Evolutionary conservation across 1,140 invertebrate genomes (phyloP), one percentile per base, ranked within the genome.

Genomic region (Orussus abietinus): DNA sequence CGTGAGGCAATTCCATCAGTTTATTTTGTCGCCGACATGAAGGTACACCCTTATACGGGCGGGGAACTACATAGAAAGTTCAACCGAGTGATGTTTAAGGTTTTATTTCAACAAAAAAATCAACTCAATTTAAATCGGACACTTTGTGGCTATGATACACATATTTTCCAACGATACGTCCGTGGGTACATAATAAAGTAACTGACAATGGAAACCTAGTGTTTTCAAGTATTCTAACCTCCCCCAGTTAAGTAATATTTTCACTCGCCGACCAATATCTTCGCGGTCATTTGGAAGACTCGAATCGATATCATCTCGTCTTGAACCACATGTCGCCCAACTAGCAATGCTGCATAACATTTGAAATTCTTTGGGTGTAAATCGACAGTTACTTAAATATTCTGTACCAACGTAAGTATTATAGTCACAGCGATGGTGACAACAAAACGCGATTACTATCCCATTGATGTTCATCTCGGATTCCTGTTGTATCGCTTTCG

Each of bases 361-460:
- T 40, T 81, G 74, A 69, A 92, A 90, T 32, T 92, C 82, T n/a
- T 75, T 61, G 1, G 57, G 53, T 1, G 54, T 69, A 14, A 92
- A 76, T 3, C 77, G 78, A 46, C 79, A 62, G 21, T 41, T 57
- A 61, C 73, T 49, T 15, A 86, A 68, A 49, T 78, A 84, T 1
- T 75, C 32, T 54, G 81, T 80, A 2, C 85, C 90, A 19, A 82
- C 76, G 63, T 87, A 92, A 0, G 77, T 63, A 15, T 64, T 62
- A 76, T 83, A 90, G 20, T 80, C 70, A 60, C 88, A 91, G 34
- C 81, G 78, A 69, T 94, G 90, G 72, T 93, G 90, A 67, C 91
- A 94, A 63, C 91, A 93, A 10, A 90, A 80, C 3, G 90, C 88
- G 60, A 93, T 78, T 9, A 87, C 59, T 10, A 85, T 52, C 3